Evolutionary conservation across 2,113 vertebrate genomes (phyloP).

Genomic region (Micronisus gabar): DNA sequence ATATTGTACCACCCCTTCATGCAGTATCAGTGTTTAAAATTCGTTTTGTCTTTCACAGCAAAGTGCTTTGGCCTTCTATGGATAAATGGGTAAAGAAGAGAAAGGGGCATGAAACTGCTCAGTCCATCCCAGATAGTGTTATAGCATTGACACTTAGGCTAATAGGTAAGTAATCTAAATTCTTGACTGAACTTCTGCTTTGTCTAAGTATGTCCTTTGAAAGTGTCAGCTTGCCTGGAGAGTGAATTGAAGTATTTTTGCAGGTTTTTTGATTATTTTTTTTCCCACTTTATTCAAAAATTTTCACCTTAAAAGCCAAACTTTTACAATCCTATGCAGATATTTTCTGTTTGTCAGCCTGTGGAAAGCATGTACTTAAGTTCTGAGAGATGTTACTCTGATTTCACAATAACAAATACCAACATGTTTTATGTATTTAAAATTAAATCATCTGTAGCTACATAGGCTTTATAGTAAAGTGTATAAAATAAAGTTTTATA

Average conservation of each 20-base stretch:
- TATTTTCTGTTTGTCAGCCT: neutral
- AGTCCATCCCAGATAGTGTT: constrained; percentile 74
- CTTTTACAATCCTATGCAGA: neutral
- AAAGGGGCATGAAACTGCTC: constrained; percentile 66
- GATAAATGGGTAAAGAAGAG: constrained; percentile 88
- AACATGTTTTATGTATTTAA: neutral
- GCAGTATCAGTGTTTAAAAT: neutral
- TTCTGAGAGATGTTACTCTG: neutral
- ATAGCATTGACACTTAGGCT: constrained; percentile 85
- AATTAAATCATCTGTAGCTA: neutral
- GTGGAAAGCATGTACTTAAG: neutral
- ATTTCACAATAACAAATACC: neutral
- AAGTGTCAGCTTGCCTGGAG: neutral
- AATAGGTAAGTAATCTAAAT: constrained; percentile 79
- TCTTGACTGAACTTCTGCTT: neutral
- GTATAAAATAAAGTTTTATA: neutral
- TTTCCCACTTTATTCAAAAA: neutral
- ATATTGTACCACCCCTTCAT: neutral
- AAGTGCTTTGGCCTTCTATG: constrained; percentile 93
- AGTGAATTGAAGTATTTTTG: neutral
- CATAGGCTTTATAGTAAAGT: neutral
- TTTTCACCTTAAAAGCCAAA: neutral
- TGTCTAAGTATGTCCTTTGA: neutral
- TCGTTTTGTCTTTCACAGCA: constrained; percentile 66
- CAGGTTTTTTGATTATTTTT: neutral